Base-by-base conservation (phyloP, 1,140 invertebrate species). In the Hyphantria cunea region DNA sequence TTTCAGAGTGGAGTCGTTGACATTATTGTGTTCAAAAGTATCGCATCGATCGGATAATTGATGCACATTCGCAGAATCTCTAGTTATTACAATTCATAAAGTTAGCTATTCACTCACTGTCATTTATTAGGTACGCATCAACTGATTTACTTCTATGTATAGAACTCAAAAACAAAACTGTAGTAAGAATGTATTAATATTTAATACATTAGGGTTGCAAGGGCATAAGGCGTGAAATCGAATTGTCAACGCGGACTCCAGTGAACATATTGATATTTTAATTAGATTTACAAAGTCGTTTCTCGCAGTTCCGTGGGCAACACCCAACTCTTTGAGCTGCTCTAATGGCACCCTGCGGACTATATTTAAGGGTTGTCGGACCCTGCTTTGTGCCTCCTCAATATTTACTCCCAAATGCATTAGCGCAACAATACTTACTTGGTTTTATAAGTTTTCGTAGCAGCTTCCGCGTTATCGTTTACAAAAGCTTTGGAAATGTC, bases 321-420 rank as follows among this genome's bases (percentile, higher is more conserved):
- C 86, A 84, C 84, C 86, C 86, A 89, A 87, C 86, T 90, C 88
- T 90, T 88, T 89, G 82, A 84, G 76, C 76, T 73, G 76, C 67
- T 75, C 81, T 90, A 90, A 90, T 90, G 88, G 86, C 85, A 86
- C 88, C 88, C 88, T 78, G 85, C 70, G 82, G 86, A 82, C 80
- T 72, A 67, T 76, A 82, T 80, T 86, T 76, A 90, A 90, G 86
- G 88, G 88, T 89, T 89, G 83, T 68, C 81, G 79, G 79, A 70
- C 49, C 74, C 74, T 66, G 84, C 81, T 81, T 90, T 89, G 84
- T 90, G 73, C 71, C 67, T 79, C 66, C 81, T 86, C 86, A 90
- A 90, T 90, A 90, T 90, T 90, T 90, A 90, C 88, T 89, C 84
- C 74, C 80, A 88, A 90, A 86, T 83, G 79, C 83, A 90, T 90